Evolutionary conservation across 92 coral and sea anemone species (phyloP).

Genomic region (Plumapathes pennacea): DNA sequence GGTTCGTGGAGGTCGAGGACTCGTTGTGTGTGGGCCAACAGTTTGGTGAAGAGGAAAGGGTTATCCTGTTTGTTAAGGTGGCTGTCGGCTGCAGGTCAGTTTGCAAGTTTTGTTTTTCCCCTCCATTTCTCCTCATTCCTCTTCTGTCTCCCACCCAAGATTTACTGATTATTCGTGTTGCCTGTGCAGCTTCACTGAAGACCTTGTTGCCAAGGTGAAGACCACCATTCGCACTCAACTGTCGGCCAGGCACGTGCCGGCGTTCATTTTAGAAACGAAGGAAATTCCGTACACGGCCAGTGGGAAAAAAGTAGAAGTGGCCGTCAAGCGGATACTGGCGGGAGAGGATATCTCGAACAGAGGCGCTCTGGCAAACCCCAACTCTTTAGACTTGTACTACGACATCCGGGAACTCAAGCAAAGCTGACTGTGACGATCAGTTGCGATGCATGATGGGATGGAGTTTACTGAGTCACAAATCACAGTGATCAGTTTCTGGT

Average conservation of each 20-base stretch:
- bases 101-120: background rate
- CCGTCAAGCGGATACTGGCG: conserved; percentile 85
- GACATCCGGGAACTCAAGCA: conserved; percentile 64
- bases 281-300: conserved; percentile 98
- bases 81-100: conserved; percentile 71
- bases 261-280: conserved; percentile 71
- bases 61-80: conserved; percentile 85
- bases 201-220: conserved; percentile 37
- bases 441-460: too few relatives aligned
- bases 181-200: conserved; percentile 56
- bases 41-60: conserved; percentile 71
- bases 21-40: conserved; percentile 90
- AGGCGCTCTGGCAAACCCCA: conserved; percentile 89
- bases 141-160: background rate
- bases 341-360: conserved; percentile 76
- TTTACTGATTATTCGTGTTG: background rate
- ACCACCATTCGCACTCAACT: conserved; percentile 67
- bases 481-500: too few relatives aligned
- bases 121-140: background rate
- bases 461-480: too few relatives aligned
- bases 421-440: too few relatives aligned
- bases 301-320: conserved; percentile 97
- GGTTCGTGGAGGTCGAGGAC: conserved; percentile 83
- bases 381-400: conserved; percentile 78
- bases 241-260: conserved; percentile 94